Base-by-base conservation (phyloP, 2,888 invertebrate species). In the Phortica okadai region DNA sequence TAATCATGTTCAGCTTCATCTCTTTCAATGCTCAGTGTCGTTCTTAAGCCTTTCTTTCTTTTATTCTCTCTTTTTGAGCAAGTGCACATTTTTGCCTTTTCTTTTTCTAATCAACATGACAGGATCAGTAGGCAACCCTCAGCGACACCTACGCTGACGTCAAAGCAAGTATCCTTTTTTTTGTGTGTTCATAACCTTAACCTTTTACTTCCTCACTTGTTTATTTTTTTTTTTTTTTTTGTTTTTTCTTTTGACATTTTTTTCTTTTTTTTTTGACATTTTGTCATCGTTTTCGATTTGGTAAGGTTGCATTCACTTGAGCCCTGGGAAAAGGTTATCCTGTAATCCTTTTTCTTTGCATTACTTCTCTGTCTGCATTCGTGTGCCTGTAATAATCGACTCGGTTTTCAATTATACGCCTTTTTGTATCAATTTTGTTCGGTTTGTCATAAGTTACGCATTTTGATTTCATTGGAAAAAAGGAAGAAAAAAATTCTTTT, bases 121-220 rank as follows among this genome's bases (percentile, higher is more conserved):
- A 76, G 81, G 74, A 77, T 76, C 79, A 80, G 84, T 33, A 33
- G 33, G 76, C 79, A 82, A 81, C 81, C 80, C 80, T 76, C 64
- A 74, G 80, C 76, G 81, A 84, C 86, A 83, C 84, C 83, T 84
- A 33, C 79, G 56, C 59, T 44, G 6, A 14, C 41, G n/a, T 41
- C 2, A n/a, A 8, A 33, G 16, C 16, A 64, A 67, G 69, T 77
- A 74, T 77, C 33, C n/a, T 73, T 76, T 76, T 74, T 33, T 33
- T 33, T 33, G 1, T 33, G 33, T 56, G 42, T 54, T 70, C 73
- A 69, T 72, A 11, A 77, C 78, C 44, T 80, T 81, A 85, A 82
- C 87, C 84, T 84, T 85, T 87, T 83, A 81, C 87, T 87, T 83
- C 82, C 79, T 78, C 58, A 73, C 25, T 41, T 45, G n/a, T 54